Base-by-base conservation (phyloP, 2,888 invertebrate genomes). In the Brachypterus glaber region DNA sequence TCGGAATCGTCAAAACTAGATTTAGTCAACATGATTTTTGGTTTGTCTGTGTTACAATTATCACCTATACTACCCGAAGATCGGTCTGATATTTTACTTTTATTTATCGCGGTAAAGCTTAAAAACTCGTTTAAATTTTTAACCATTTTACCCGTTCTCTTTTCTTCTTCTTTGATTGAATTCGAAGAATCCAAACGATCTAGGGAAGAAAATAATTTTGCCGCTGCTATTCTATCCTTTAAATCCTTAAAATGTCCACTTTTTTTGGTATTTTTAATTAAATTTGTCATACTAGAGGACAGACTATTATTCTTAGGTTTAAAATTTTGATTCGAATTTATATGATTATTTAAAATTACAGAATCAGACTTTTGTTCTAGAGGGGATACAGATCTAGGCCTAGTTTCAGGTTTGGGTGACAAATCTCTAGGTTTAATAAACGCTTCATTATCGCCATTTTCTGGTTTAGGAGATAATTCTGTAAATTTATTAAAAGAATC, bases 101-200 rank as follows among this genome's bases (percentile, higher is more conserved):
- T 81, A 58, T 75, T 80, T 2, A 74, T 69, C 2, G 78, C 72
- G 1, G 85, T 77, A 54, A 88, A 82, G 55, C 80, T 86, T 1
- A 87, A 69, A 59, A 89, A 88, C 64, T 89, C 88, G 55, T 87
- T 87, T 24, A 89, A 69, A 62, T 88, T 88, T 63, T 82, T 86
- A 2, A 89, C 83, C 41, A 65, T 55, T 49, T 59, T 62, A 12
- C 54, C 57, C 67, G 67, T 66, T 61, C 64, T 18, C 52, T 66
- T 47, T 41, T 56, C 37, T 52, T 59, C 51, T 63, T 73, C 52
- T 57, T 60, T 58, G 44, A 63, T 58, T 7, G 58, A 49, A 58
- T 43, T 44, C 55, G 49, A 53, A 57, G 42, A 50, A 41, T 77
- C 74, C 30, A 74, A 61, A 51, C 73, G 72, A 44, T 79, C 77